Conservation (phyloP, 2,113 vertebrate genomes). For the Malurus alboscapulatus region DNA sequence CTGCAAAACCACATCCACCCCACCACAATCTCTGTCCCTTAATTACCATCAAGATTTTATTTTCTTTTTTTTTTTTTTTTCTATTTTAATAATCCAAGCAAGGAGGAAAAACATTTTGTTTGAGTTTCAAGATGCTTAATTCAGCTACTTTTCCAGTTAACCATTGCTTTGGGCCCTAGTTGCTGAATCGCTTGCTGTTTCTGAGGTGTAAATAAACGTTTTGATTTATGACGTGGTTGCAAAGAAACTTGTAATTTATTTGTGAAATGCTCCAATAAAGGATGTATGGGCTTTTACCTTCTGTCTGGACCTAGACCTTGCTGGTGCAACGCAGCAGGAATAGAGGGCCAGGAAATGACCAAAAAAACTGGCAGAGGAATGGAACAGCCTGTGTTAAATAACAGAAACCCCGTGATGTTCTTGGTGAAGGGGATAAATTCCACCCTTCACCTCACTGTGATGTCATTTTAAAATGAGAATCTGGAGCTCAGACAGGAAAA, state of each 20-base stretch:
- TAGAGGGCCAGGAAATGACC: background rate
- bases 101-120: slow-evolving; percentile 17
- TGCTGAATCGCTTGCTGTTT: slow-evolving; percentile 65
- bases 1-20: background rate
- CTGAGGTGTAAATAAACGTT: slow-evolving; percentile 70
- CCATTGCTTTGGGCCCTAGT: slow-evolving; percentile 51
- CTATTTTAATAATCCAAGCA: background rate
- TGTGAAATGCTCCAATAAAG: slow-evolving; percentile 74
- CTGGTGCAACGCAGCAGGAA: background rate
- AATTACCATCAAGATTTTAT: background rate
- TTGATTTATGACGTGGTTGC: slow-evolving; percentile 67
- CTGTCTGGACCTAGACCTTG: slow-evolving; percentile 17
- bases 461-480: background rate
- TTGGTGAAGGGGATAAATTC: background rate
- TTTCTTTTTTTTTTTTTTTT: background rate
- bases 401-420: background rate
- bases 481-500: background rate
- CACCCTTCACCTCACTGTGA: background rate
- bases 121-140: slow-evolving; percentile 21
- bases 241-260: slow-evolving; percentile 74
- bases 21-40: background rate
- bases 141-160: slow-evolving; percentile 31
- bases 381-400: background rate
- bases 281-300: slow-evolving; percentile 67
- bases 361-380: background rate